These are phyloP conservation scores for Creontiades dilutus DNA, from an alignment of 2,888 invertebrate genomes.

Conservation along the genomic window DNA sequence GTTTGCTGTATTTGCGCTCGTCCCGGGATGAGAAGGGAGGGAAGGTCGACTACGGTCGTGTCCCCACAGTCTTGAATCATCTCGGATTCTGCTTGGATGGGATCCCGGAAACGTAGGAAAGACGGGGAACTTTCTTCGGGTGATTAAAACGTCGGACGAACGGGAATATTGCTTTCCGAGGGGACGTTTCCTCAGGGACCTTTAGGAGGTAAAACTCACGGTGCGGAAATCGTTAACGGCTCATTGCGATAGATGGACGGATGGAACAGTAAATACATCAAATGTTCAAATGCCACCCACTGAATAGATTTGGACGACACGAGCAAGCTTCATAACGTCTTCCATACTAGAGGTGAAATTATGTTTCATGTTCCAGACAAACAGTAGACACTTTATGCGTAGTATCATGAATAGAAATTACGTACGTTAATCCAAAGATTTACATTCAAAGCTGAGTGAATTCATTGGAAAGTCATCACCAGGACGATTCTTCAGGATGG, in stretches of 20 bases:
- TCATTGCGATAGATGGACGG: background rate
- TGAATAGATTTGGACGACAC: too few relatives aligned
- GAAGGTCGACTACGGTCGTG: background rate
- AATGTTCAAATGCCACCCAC: too few relatives aligned
- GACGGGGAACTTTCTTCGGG: background rate
- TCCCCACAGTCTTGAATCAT: slow-evolving; percentile 23
- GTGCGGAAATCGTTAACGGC: background rate
- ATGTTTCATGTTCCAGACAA: too few relatives aligned
- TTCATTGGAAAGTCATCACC: too few relatives aligned
- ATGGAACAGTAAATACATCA: too few relatives aligned
- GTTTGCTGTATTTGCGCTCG: slow-evolving; percentile 50
- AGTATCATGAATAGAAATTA: too few relatives aligned
- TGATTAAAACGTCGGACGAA: slow-evolving; percentile 30
- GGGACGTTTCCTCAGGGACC: background rate
- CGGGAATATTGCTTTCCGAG: background rate
- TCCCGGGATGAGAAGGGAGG: background rate
- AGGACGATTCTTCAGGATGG: too few relatives aligned
- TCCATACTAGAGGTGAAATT: too few relatives aligned
- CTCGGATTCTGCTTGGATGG: slow-evolving; percentile 12
- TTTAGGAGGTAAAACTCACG: background rate
- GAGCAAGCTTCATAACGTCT: too few relatives aligned
- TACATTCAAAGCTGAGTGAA: too few relatives aligned
- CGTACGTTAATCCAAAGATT: too few relatives aligned
- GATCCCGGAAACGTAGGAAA: slow-evolving; percentile 1
- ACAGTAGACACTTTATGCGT: too few relatives aligned